Base-by-base conservation (phyloP, 2,797 vertebrate genomes). In the Myripristis murdjan region DNA sequence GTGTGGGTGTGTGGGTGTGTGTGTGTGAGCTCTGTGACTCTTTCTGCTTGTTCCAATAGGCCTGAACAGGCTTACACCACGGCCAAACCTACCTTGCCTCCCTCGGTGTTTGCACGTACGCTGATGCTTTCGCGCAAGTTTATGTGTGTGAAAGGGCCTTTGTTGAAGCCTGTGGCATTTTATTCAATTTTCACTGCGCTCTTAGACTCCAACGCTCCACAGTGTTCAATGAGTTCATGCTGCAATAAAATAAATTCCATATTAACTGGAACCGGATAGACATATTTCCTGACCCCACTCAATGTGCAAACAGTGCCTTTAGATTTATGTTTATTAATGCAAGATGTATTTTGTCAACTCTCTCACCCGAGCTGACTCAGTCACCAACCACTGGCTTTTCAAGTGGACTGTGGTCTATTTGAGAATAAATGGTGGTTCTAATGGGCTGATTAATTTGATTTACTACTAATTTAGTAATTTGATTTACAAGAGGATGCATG, bases 1-100 rank as follows among this genome's bases (percentile, higher is more conserved):
- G n/a, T n/a, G n/a, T n/a, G n/a, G n/a, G 24, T 14, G 57, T 60
- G 69, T 75, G 65, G 80, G 49, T 64, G 22, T 77, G 22, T 22
- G 65, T 57, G 46, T 16, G 26, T n/a, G 14, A 39, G 10, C 33
- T 55, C 47, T 39, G 12, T 49, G 47, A 75, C 68, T 83, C 65
- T 81, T 44, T 70, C 54, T 61, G 65, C 65, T 81, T 1, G 41
- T 74, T 83, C 76, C 60, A 68, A n/a, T 64, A 39, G 69, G 76
- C 70, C 76, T 60, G 69, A 86, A 84, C 79, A 89, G 79, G 83
- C 68, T 90, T 78, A 70, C 63, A 81, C 52, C 51, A 63, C 72
- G 59, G 55, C n/a, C 74, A 81, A 81, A 81, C 72, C 47, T 81
- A 53, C 51, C 24, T 35, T 10, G 2, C 33, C 28, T 28, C 28